phyloP scores from a whole-genome alignment of 2,888 invertebrate species.

The Drosophila stalkeri region DNA sequence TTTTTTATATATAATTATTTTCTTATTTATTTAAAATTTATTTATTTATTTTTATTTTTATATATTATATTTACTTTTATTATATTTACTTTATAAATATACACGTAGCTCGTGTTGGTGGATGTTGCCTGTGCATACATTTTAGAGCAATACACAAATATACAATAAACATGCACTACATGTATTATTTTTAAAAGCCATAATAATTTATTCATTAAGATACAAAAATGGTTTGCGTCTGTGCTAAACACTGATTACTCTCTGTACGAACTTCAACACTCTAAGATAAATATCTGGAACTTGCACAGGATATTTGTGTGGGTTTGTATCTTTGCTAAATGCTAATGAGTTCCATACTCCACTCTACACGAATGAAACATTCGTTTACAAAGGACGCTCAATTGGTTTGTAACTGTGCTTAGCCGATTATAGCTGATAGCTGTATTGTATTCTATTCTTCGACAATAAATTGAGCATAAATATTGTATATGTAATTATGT shows the following conservation, averaged over 20 bases:
- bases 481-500: accelerated
- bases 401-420: background rate
- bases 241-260: too few relatives aligned
- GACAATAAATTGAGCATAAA: background rate
- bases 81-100: too few relatives aligned
- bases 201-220: too few relatives aligned
- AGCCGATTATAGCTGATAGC: too few relatives aligned
- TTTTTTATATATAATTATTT: background rate
- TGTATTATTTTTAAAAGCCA: too few relatives aligned
- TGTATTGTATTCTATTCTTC: background rate
- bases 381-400: background rate
- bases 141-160: background rate
- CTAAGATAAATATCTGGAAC: background rate
- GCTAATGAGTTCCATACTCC: background rate
- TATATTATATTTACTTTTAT: too few relatives aligned
- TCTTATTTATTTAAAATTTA: too few relatives aligned
- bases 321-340: background rate
- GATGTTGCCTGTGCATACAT: background rate
- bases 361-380: background rate
- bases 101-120: too few relatives aligned
- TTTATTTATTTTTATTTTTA: too few relatives aligned
- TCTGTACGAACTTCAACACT: background rate
- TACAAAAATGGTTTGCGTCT: too few relatives aligned
- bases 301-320: background rate
- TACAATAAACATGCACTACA: background rate